Conservation (phyloP, 2,888 invertebrate genomes). For the Microplitis deprimator region DNA sequence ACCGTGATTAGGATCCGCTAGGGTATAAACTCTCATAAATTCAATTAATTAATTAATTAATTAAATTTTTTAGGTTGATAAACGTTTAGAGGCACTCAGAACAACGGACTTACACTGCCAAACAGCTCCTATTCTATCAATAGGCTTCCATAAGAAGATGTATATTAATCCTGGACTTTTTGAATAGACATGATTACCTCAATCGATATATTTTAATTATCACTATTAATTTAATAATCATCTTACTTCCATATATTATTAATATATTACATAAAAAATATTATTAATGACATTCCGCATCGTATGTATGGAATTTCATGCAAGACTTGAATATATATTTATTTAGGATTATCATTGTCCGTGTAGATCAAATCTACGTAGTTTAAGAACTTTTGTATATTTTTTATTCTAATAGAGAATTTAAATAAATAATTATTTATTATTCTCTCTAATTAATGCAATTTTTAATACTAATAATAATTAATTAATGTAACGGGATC, state of each 20-base stretch:
- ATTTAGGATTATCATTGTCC: background rate
- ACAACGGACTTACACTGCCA: conserved; percentile 54
- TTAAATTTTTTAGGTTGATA: background rate
- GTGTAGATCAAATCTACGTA: background rate
- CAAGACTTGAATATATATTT: background rate
- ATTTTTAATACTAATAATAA: background rate
- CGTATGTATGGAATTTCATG: background rate
- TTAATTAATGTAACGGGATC: no score
- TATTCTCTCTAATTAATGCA: background rate
- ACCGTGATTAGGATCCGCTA: no score
- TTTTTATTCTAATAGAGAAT: conserved; percentile 3
- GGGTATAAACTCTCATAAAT: no score
- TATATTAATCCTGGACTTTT: conserved; percentile 67
- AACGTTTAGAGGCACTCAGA: background rate
- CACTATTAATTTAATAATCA: background rate
- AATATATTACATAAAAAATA: background rate
- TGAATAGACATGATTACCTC: conserved; percentile 37
- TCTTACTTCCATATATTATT: background rate
- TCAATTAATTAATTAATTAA: no score
- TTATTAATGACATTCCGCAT: background rate
- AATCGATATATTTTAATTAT: background rate
- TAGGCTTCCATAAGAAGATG: conserved; percentile 64
- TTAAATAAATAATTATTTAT: background rate
- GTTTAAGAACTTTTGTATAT: background rate
- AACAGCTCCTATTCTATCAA: conserved; percentile 56